Conservation (phyloP, 2,888 invertebrate genomes). For the Ctena decussata region DNA sequence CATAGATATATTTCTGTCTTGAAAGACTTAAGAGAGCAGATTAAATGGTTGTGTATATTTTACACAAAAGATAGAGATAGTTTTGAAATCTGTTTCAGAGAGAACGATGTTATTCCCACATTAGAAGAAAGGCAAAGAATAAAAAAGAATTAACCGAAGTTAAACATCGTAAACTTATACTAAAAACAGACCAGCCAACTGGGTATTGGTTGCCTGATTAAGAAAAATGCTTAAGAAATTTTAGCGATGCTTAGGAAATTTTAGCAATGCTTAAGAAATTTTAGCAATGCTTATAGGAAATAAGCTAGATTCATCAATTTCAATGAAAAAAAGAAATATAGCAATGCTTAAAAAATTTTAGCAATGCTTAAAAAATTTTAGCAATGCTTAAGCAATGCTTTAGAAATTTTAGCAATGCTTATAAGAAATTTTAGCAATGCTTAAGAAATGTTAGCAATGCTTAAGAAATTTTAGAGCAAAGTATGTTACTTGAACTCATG, state of each 20-base stretch:
- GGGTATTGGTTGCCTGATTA: constrained; percentile 50
- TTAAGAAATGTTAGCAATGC: constrained; percentile 22
- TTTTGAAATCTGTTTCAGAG: constrained; percentile 62
- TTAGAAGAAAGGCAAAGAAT: constrained; percentile 44
- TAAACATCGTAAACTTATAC: constrained; percentile 41
- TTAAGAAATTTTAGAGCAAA: constrained; percentile 6
- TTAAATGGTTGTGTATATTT: constrained; percentile 54
- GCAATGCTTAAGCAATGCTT: too few relatives aligned
- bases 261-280: too few relatives aligned
- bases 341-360: too few relatives aligned
- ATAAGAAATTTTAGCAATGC: constrained; percentile 20
- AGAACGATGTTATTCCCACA: constrained; percentile 61
- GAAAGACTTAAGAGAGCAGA: constrained; percentile 58
- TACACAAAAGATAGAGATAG: constrained; percentile 54
- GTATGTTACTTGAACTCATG: constrained; percentile 32
- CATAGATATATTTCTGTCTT: constrained; percentile 62
- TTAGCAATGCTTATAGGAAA: too few relatives aligned
- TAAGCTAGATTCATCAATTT: too few relatives aligned
- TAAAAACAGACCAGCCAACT: constrained; percentile 24
- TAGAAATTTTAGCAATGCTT: constrained; percentile 27
- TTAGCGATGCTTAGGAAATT: too few relatives aligned
- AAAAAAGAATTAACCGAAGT: constrained; percentile 36
- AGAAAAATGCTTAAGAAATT: constrained; percentile 35
- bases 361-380: too few relatives aligned
- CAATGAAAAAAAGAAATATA: too few relatives aligned